phyloP scores from a whole-genome alignment of 2,113 vertebrate genomes.

The Antechinus flavipes region DNA sequence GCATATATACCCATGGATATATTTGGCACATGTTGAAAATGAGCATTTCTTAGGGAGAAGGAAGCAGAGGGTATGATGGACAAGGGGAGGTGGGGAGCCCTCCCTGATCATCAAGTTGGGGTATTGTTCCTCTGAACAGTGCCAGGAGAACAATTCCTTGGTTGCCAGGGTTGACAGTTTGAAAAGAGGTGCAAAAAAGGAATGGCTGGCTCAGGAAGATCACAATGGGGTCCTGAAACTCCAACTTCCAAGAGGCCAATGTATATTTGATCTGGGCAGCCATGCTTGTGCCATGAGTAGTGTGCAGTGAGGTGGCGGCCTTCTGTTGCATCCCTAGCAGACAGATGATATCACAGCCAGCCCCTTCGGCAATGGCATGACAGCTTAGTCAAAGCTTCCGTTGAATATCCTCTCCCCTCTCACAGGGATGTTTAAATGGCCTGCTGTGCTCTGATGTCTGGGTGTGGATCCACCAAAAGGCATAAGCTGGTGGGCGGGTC shows the following conservation, averaged over 20 bases:
- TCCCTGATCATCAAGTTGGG: not conserved
- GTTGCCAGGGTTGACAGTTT: not conserved
- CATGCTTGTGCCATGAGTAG: not conserved
- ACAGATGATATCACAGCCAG: not conserved
- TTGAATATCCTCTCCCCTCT: not conserved
- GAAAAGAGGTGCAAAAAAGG: not conserved
- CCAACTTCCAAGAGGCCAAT: not conserved
- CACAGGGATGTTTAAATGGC: not conserved
- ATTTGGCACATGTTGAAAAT: not conserved
- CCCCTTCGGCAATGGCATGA: not conserved
- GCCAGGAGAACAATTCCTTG: not conserved
- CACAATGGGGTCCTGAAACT: not conserved
- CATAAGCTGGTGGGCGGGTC: not conserved
- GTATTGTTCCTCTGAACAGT: not conserved
- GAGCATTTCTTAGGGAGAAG: slow-evolving; percentile 3
- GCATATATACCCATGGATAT: not conserved
- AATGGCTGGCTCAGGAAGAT: not conserved
- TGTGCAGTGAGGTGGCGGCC: not conserved
- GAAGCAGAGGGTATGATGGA: not conserved
- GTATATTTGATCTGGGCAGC: not conserved
- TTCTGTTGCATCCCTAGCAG: not conserved
- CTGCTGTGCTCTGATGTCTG: not conserved
- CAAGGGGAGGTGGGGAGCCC: not conserved
- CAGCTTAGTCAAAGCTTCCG: not conserved
- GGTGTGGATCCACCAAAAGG: not conserved